These are phyloP conservation scores for Luperina nickerlii DNA, from an alignment of 2,888 invertebrate genomes.

Conservation along the genomic window DNA sequence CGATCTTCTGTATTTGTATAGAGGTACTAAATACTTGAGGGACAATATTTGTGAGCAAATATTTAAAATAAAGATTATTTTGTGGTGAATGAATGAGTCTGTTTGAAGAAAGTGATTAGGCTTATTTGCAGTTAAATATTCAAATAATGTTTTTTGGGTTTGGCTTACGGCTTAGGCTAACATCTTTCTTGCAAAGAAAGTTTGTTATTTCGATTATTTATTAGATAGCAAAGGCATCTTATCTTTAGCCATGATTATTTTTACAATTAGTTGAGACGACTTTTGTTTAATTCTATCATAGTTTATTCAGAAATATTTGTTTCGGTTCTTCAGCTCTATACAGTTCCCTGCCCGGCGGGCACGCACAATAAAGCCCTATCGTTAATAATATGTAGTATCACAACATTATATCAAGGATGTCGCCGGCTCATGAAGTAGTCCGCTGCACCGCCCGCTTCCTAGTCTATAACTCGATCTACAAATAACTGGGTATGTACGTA, in stretches of 20 bases:
- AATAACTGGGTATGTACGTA: conserved; percentile 5
- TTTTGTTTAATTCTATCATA: not conserved
- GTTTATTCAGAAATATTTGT: not conserved
- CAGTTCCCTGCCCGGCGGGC: not conserved
- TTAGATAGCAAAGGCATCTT: no score
- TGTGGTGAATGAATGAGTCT: conserved; percentile 21
- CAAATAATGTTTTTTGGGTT: not conserved
- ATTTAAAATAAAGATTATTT: conserved; percentile 29
- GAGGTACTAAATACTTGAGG: conserved; percentile 47
- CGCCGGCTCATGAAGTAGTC: conserved; percentile 64
- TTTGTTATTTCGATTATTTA: no score
- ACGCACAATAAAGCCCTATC: conserved; percentile 55
- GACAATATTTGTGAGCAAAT: conserved; percentile 46
- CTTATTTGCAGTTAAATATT: not conserved
- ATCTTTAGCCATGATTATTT: not conserved
- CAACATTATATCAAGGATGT: conserved; percentile 60
- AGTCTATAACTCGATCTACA: conserved; percentile 36
- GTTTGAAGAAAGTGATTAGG: conserved; percentile 25
- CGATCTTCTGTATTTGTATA: conserved; percentile 50
- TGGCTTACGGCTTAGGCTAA: not conserved
- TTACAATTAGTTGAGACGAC: not conserved
- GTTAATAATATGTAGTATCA: conserved; percentile 62
- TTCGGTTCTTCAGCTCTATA: conserved; percentile 34
- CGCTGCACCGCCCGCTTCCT: conserved; percentile 51
- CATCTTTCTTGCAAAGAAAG: no score